A percentile compares a stretch with the other conserved stretches of the same genome.
Conservation (phyloP, 2,113 vertebrate species). For the Pagrus major region DNA sequence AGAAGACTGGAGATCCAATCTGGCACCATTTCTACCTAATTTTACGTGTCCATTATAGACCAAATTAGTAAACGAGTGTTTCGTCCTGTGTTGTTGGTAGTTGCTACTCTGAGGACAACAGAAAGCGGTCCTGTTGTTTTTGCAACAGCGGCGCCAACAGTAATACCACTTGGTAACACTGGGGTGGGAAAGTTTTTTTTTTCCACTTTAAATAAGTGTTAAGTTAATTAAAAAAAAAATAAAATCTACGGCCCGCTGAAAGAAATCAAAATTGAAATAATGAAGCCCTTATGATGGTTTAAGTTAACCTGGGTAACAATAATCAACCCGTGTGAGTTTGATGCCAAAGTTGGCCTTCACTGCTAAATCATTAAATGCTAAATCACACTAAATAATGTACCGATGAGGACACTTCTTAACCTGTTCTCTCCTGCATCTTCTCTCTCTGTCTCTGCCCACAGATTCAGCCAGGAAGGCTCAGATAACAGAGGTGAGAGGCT, state of each 20-base stretch:
- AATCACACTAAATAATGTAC: slow-evolving; percentile 36
- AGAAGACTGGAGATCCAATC: too few species aligned
- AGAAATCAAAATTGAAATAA: too few species aligned
- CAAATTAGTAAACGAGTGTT: too few species aligned
- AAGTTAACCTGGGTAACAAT: background rate
- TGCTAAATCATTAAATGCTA: background rate
- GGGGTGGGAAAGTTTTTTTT: too few species aligned
- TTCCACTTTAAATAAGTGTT: background rate
- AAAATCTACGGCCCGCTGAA: background rate
- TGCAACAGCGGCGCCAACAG: too few species aligned
- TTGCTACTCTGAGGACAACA: too few species aligned
- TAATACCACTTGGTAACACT: too few species aligned
- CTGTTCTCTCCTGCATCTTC: slow-evolving; percentile 1
- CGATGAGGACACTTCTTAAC: slow-evolving; percentile 2
- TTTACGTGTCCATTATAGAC: too few species aligned
- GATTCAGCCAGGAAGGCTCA: slow-evolving; percentile 75
- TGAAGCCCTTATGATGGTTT: background rate
- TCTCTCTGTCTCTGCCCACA: slow-evolving; percentile 67
- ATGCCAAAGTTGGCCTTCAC: background rate
- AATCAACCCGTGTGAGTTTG: background rate
- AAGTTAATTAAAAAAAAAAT: background rate
- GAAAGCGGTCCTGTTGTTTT: too few species aligned
- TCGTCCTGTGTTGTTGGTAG: too few species aligned
- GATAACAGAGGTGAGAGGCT: slow-evolving; percentile 81
- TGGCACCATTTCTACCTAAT: too few species aligned